Evolutionary conservation across 53 echinoderm and acorn worm species (phyloP), one percentile per base, ranked within the genome.

Genomic region (Glandiceps talaboti): DNA sequence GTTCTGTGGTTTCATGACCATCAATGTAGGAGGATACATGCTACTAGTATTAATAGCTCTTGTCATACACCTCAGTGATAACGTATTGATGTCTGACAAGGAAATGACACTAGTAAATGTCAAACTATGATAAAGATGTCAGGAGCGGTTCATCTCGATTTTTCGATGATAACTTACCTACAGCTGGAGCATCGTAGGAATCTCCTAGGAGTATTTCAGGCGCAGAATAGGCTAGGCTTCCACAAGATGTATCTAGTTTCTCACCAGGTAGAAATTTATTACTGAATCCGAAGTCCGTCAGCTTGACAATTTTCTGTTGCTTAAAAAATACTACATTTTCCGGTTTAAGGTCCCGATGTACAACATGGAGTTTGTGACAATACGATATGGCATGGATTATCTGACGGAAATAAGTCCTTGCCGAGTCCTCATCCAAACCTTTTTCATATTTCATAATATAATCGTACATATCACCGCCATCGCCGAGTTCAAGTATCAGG

Each of bases 391-490:
- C 96, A 78, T 91, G 83, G 1, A 96, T 92, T 81, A 96, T 96
- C 75, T 96, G 96, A 77, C 84, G 88, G 76, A 96, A 96, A 85
- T 96, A 96, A 80, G 87, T 90, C 29, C 96, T 90, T 1, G 96
- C 92, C 10, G 92, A 82, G 25, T 90, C 91, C 74, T 96, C 92
- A 76, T 85, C 93, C 14, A 96, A 85, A 29, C 96, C 96, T 82
- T 89, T 92, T 82, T 96, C 96, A 77, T 96, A 92, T 85, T 96
- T 88, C 96, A 96, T 96, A 33, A 96, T 96, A 79, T 96, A 96
- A 79, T 96, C 96, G 29, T 96, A 96, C 96, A 96, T 96, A 84
- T 96, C 96, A 1, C 96, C 96, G n/a, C 96, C 96, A 84, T 96
- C 96, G 78, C 96, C 96, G 27, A 96, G 90, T 81, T 96, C 96